Conservation (phyloP, 1,140 invertebrate genomes). For the Halesus radiatus region DNA sequence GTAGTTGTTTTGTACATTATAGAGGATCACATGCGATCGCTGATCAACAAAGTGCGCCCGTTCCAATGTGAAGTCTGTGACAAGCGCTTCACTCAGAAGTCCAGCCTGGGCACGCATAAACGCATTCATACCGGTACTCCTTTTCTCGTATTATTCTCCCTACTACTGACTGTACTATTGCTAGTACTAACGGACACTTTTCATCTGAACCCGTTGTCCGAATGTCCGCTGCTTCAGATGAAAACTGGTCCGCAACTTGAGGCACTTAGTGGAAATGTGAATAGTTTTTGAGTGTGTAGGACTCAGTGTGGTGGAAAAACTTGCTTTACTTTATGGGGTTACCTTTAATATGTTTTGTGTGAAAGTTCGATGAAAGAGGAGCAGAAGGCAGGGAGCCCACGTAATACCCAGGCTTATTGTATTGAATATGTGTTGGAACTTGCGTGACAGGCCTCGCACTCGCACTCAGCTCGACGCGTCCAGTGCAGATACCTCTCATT, state of each 20-base stretch:
- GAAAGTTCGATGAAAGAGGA: constrained; percentile 36
- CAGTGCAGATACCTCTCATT: constrained; percentile 15
- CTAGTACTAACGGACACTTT: background rate
- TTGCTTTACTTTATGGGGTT: constrained; percentile 19
- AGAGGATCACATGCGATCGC: constrained; percentile 73
- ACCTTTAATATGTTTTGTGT: constrained; percentile 14
- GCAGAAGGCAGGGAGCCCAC: background rate
- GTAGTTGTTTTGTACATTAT: constrained; percentile 61
- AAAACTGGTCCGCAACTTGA: constrained; percentile 37
- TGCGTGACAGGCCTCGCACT: background rate
- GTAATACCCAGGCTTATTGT: too few relatives aligned
- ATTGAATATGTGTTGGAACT: background rate
- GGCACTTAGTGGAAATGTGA: constrained; percentile 53
- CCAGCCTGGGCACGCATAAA: constrained; percentile 86
- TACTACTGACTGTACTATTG: too few relatives aligned
- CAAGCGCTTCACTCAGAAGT: constrained; percentile 84
- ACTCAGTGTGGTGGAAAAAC: constrained; percentile 1
- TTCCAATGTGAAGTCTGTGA: constrained; percentile 84
- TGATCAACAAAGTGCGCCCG: constrained; percentile 77
- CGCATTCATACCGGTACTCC: constrained; percentile 80
- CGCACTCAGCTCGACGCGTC: background rate
- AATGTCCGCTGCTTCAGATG: constrained; percentile 39
- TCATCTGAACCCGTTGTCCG: constrained; percentile 25
- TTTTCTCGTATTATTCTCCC: too few relatives aligned
- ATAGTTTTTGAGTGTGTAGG: constrained; percentile 57